Base-by-base conservation (phyloP, 2,888 invertebrate genomes). In the Pheosia gnoma region DNA sequence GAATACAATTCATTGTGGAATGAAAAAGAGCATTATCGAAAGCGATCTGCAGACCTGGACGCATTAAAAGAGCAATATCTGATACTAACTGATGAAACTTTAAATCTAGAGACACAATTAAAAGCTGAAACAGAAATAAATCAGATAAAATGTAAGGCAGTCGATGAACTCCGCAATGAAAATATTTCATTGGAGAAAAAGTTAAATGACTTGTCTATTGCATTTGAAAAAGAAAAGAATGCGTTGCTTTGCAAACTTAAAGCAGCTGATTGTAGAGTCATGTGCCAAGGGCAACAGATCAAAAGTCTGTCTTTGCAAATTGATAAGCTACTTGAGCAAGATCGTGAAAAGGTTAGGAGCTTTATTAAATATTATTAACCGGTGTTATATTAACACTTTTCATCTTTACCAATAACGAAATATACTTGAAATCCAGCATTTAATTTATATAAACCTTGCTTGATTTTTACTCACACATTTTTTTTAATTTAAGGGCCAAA, bases 211-310 rank as follows among this genome's bases (percentile, higher is more conserved):
- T 77, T 82, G 4, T 68, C 78, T 25, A 78, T 89, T 54, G 65
- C 66, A 39, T 88, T 85, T 75, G 93, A 94, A 79, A 90, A 90
- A 65, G 94, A 95, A 71, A 91, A 90, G 74, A 94, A 94, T 75
- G 68, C 74, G 59, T 78, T 95, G 37, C 76, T 89, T 59, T 92
- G 93, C 71, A 94, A 94, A 83, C 79, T 95, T 49, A 88, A 92
- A 69, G 94, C 95, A 84, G 84, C 89, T 53, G 94, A 95, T 75
- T 93, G 94, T 65, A 91, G 91, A 78, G 86, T 94, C 36, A 92
- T 94, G 81, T 95, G 95, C 67, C 94, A 94, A 82, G 94, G 94
- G 60, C 91, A 94, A 71, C 95, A 95, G 86, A 94, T 95, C 51
- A 94, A 90, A 81, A 89, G 90, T 75, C 82, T 95, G 62, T 90